These are phyloP conservation scores for Hippasteria phrygiana DNA, from an alignment of 53 echinoderm and acorn worm genomes.

Conservation along the genomic window DNA sequence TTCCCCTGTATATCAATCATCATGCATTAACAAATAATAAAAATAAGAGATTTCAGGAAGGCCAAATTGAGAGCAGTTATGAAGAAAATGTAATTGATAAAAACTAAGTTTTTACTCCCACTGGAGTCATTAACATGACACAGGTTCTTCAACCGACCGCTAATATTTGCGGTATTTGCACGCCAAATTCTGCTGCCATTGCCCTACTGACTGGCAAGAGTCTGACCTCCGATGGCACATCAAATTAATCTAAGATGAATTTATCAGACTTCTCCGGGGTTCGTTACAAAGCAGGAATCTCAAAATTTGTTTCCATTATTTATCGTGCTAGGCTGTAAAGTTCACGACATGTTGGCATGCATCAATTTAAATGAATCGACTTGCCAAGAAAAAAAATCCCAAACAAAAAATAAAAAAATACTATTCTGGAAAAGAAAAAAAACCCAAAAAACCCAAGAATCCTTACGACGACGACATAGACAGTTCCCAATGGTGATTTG, in stretches of 20 bases:
- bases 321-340: constrained; percentile 15
- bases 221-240: neutral
- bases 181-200: too few species aligned
- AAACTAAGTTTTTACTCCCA: neutral
- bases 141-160: neutral
- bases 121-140: neutral
- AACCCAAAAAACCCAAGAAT: too few species aligned
- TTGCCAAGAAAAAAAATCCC: neutral
- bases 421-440: neutral
- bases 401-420: neutral
- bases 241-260: constrained; percentile 26
- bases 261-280: constrained; percentile 17
- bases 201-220: neutral
- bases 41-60: too few species aligned
- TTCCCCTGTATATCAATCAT: too few species aligned
- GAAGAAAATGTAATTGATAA: neutral
- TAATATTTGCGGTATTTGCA: constrained; percentile 14
- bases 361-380: constrained; percentile 6
- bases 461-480: neutral
- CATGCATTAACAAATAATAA: too few species aligned
- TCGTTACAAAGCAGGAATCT: constrained; percentile 12
- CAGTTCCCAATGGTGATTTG: neutral
- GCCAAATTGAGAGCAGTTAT: too few species aligned
- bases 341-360: constrained; percentile 11
- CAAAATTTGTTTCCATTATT: constrained; percentile 23